Base-by-base conservation (phyloP, 2,888 invertebrate genomes). In the Cremastinae sp. region DNA sequence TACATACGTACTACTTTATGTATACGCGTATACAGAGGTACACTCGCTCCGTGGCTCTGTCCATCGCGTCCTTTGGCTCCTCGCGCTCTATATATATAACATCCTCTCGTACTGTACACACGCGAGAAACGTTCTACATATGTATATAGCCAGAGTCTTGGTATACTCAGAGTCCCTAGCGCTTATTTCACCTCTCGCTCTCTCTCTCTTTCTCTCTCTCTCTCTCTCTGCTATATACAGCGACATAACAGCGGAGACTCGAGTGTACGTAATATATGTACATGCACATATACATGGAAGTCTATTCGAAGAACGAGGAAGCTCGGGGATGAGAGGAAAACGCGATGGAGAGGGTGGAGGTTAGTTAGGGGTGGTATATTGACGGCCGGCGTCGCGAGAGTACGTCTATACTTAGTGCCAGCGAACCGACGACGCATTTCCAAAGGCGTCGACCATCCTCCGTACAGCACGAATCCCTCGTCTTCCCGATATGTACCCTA, bases 311-410 rank as follows among this genome's bases (percentile, higher is more conserved):
- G 76, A 79, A 78, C 74, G 74, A 72, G 75, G 69, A 53, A 70
- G 47, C 45, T 71, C 65, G 65, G 61, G 59, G 58, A 20, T 20
- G 39, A 56, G 47, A 47, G 37, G 56, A 45, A 37, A 20, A 22
- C 28, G 43, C n/a, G 22, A 43, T 16, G 35, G 65, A 59, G 78
- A 61, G 69, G 74, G 68, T 70, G 86, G 85, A 86, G 88, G 88
- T 88, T 88, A 88, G 88, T 87, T 87, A 88, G 86, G 87, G 88
- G 88, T 88, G 88, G 88, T 89, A 88, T 89, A 89, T 89, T 86
- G 89, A 88, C 89, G 89, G 88, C 85, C 87, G 89, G 88, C 88
- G 89, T 88, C 88, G 88, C 89, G 88, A 89, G 88, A 89, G 89
- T 87, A 88, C 88, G 89, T 88, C 88, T 89, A 88, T 89, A 89